Percentiles rank a stretch among this genome's conserved stretches.
Evolutionary conservation across 2,888 invertebrate genomes (phyloP).

Genomic region (Pomacea canaliculata): DNA sequence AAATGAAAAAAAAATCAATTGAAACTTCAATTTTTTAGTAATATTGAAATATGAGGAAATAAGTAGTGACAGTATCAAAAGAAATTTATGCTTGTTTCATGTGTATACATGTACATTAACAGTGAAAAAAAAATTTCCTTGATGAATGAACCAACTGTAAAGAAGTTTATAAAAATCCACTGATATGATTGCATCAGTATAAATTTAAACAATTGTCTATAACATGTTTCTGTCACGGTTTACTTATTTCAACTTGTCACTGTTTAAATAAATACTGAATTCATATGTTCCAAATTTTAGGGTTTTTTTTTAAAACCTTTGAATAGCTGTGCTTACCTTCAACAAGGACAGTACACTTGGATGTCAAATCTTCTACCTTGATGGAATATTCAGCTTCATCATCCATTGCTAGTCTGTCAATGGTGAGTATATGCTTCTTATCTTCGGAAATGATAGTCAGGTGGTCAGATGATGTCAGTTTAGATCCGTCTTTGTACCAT

Average conservation of each 20-base stretch:
- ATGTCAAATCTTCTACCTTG: conserved; percentile 76
- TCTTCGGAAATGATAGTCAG: conserved; percentile 80
- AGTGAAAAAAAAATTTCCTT: too few relatives aligned
- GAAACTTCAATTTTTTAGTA: background rate
- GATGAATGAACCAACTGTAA: too few relatives aligned
- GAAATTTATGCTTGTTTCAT: background rate
- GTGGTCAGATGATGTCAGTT: conserved; percentile 85
- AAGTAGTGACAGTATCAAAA: background rate
- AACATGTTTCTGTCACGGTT: too few relatives aligned
- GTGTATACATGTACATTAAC: too few relatives aligned
- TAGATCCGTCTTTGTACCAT: conserved; percentile 73
- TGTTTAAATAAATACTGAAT: too few relatives aligned
- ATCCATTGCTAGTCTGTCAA: conserved; percentile 50
- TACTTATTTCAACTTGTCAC: too few relatives aligned
- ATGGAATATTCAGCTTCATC: conserved; percentile 86
- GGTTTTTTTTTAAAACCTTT: too few relatives aligned
- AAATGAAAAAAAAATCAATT: conserved; percentile 3
- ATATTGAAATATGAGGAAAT: too few relatives aligned
- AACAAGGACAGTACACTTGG: conserved; percentile 83
- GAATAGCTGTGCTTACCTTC: conserved; percentile 72
- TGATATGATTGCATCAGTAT: too few relatives aligned
- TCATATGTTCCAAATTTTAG: too few relatives aligned
- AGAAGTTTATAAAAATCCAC: too few relatives aligned
- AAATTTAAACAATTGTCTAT: too few relatives aligned
- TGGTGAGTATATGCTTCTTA: conserved; percentile 53